These are phyloP conservation scores for Ornithoptera alexandrae DNA, from an alignment of 2,888 invertebrate species.

Conservation along the genomic window DNA sequence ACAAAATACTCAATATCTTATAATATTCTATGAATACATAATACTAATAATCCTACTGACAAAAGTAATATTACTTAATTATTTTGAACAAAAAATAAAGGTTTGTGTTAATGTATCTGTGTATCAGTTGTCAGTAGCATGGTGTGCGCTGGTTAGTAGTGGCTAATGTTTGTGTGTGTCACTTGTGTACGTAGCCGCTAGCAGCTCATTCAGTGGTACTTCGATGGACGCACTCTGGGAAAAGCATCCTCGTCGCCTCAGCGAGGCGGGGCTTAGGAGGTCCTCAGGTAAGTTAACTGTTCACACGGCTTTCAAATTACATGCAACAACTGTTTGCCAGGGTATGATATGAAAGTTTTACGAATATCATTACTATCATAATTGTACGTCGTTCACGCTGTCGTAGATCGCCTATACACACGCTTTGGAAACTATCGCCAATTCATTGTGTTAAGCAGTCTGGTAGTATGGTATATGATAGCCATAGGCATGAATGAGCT, in stretches of 20 bases:
- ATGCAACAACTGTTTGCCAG: constrained; percentile 28
- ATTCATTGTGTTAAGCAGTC: constrained; percentile 40
- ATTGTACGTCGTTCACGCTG: constrained; percentile 25
- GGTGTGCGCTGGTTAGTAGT: constrained; percentile 56
- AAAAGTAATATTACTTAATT: neutral
- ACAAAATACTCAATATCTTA: neutral
- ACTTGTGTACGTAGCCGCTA: constrained; percentile 73
- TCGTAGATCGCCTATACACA: constrained; percentile 43
- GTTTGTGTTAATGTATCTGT: constrained; percentile 20
- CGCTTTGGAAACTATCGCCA: constrained; percentile 41
- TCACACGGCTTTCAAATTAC: constrained; percentile 34
- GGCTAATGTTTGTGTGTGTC: constrained; percentile 75
- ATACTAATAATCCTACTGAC: constrained; percentile 22
- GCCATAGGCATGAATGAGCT: constrained; percentile 5
- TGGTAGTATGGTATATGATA: constrained; percentile 43
- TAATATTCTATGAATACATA: constrained; percentile 4
- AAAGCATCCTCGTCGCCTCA: constrained; percentile 85
- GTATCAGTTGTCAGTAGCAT: constrained; percentile 37
- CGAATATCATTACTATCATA: constrained; percentile 22
- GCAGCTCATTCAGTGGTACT: constrained; percentile 81
- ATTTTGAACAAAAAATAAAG: neutral
- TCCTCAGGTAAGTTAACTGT: constrained; percentile 83
- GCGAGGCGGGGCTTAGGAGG: constrained; percentile 87
- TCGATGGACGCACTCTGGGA: constrained; percentile 88
- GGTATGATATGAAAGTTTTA: constrained; percentile 22